Evolutionary conservation across 2,888 invertebrate genomes (phyloP).

Genomic region (Orthonevra nobilis): DNA sequence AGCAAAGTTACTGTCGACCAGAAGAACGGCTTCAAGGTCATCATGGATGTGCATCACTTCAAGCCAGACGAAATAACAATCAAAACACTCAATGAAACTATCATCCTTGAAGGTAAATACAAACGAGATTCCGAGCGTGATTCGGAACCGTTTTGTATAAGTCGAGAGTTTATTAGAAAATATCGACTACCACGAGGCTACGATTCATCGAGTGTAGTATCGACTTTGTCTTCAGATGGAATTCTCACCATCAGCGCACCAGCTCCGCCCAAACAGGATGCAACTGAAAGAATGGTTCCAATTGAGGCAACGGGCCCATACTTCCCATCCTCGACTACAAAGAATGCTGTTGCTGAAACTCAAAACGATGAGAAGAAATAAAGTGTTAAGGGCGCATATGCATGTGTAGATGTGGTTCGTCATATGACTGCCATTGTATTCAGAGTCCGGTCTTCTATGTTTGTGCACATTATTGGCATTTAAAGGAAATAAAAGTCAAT

Average conservation of each 20-base stretch:
- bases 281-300: constrained; percentile 76
- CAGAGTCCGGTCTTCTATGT: constrained; percentile 5
- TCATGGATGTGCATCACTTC: constrained; percentile 78
- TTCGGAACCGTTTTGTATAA: constrained; percentile 75
- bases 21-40: constrained; percentile 76
- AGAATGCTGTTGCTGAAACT: constrained; percentile 4
- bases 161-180: constrained; percentile 76
- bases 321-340: constrained; percentile 62
- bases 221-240: constrained; percentile 77
- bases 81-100: constrained; percentile 76
- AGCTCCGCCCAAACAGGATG: constrained; percentile 76
- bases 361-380: constrained; percentile 11
- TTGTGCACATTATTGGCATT: constrained; percentile 14
- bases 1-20: constrained; percentile 76
- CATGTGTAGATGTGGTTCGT: neutral
- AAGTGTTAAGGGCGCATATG: neutral
- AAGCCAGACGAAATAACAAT: constrained; percentile 75
- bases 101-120: constrained; percentile 76
- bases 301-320: constrained; percentile 76
- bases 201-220: constrained; percentile 76
- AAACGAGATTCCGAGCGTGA: constrained; percentile 74
- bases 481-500: constrained; percentile 21
- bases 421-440: constrained; percentile 19
- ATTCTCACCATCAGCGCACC: constrained; percentile 77
- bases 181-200: constrained; percentile 78